A percentile compares a stretch with the other conserved stretches of the same genome.
Evolutionary conservation across 2,888 invertebrate genomes (phyloP).

Genomic region (Aporophyla lueneburgensis): DNA sequence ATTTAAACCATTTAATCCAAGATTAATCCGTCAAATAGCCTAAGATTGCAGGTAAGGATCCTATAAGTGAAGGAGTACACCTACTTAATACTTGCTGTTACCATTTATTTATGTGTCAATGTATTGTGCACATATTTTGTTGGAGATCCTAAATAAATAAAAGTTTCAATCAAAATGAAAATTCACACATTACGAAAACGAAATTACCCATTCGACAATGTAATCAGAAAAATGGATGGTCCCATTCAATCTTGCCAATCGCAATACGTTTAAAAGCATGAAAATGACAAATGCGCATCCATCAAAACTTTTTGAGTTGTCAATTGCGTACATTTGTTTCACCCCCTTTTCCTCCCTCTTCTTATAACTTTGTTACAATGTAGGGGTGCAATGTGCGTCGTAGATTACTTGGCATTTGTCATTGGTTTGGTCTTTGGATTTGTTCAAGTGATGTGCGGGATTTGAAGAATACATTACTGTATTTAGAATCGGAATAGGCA

Average conservation of each 20-base stretch:
- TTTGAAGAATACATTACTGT: not conserved
- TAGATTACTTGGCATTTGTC: slow-evolving; percentile 60
- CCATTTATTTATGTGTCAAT: too few species aligned
- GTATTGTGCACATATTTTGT: too few species aligned
- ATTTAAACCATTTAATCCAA: too few species aligned
- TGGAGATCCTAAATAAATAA: too few species aligned
- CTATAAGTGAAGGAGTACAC: too few species aligned
- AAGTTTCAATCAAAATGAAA: not conserved
- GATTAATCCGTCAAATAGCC: too few species aligned
- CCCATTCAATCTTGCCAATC: slow-evolving; percentile 43
- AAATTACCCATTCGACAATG: slow-evolving; percentile 15
- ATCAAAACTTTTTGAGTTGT: slow-evolving; percentile 64
- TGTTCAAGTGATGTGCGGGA: not conserved
- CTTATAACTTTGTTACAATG: slow-evolving; percentile 61
- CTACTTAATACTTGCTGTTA: too few species aligned
- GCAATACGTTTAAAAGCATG: slow-evolving; percentile 55
- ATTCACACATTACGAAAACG: not conserved
- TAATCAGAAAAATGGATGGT: slow-evolving; percentile 23
- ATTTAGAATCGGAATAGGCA: not conserved
- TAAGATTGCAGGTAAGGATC: too few species aligned
- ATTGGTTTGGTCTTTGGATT: slow-evolving; percentile 26
- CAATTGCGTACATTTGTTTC: slow-evolving; percentile 66
- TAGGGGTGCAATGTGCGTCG: slow-evolving; percentile 47
- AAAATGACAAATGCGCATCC: slow-evolving; percentile 56
- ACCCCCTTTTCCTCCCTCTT: slow-evolving; percentile 28